phyloP scores from a whole-genome alignment of 1,140 invertebrate species.

The Monomorium pharaonis region DNA sequence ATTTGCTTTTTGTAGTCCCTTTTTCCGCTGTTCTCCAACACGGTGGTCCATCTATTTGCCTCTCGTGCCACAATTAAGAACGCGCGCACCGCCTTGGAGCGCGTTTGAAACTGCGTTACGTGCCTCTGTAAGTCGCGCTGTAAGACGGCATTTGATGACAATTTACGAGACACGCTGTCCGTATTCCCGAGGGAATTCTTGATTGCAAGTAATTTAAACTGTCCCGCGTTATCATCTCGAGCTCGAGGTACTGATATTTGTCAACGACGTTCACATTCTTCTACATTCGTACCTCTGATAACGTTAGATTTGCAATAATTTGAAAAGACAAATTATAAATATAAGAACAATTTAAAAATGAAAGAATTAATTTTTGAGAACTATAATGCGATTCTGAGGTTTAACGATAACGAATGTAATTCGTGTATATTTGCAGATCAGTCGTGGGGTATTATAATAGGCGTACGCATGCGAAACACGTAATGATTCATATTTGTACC shows the following conservation, averaged over 20 bases:
- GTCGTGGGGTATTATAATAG: background rate
- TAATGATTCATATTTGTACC: constrained; percentile 19
- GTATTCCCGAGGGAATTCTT: background rate
- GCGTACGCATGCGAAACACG: background rate
- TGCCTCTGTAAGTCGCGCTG: background rate
- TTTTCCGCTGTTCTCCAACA: constrained; percentile 41
- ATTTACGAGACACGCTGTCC: constrained; percentile 4
- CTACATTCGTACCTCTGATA: background rate
- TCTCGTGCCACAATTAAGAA: constrained; percentile 45
- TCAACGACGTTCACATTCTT: background rate
- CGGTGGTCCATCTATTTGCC: constrained; percentile 40
- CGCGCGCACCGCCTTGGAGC: constrained; percentile 32
- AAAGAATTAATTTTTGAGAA: background rate
- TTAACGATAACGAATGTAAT: background rate
- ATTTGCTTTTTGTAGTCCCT: constrained; percentile 60
- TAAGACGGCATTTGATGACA: background rate
- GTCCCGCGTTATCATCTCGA: background rate
- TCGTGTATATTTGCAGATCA: background rate
- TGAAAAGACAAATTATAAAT: background rate
- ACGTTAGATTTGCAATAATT: constrained; percentile 1
- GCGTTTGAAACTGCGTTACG: constrained; percentile 29
- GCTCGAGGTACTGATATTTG: constrained; percentile 4
- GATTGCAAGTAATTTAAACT: constrained; percentile 12
- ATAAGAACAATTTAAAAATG: background rate
- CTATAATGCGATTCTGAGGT: background rate